Base-by-base conservation (phyloP, 2,888 invertebrate species). In the Campaea margaritaria region DNA sequence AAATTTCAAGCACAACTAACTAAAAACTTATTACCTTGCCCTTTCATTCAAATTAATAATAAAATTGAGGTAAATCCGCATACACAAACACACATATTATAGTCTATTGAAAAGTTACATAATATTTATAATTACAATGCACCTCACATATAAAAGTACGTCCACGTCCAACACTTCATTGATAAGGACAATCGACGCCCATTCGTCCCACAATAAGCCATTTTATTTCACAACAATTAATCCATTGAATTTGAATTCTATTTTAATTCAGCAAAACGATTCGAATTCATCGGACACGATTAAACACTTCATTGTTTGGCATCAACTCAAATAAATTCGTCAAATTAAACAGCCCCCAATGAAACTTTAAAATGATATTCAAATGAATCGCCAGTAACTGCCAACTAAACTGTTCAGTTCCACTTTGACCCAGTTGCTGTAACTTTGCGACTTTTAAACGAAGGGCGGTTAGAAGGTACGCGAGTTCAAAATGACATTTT, bases 391-490 rank as follows among this genome's bases (percentile, higher is more conserved):
- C 54, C 54, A 5, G 43, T 62, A 56, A 64, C 64, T 62, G 64
- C 48, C 54, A 52, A 61, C 65, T 68, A 68, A 68, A 68, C 60
- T 61, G 66, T 62, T 61, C 56, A 65, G 65, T 62, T 52, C 53
- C 65, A 64, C 64, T 68, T 61, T 68, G 64, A 64, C 66, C 68
- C 55, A 64, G 62, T 68, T 64, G 39, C 15, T 13, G 51, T 8
- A 62, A 68, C 54, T 65, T 64, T 47, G 55, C 47, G 58, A 64
- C 64, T 66, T 65, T 65, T 59, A 59, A 62, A 58, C 67, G 57
- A 0, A 58, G 64, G 60, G 54, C 57, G 65, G 64, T 68, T 64
- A 65, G 62, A 62, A 60, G 62, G 64, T 60, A 42, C 21, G 48
- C 58, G 56, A 51, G 64, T 64, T 65, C 48, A 50, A 59, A 68